phyloP scores from a whole-genome alignment of 2,797 vertebrate genomes.

The Luscinia megarhynchos region DNA sequence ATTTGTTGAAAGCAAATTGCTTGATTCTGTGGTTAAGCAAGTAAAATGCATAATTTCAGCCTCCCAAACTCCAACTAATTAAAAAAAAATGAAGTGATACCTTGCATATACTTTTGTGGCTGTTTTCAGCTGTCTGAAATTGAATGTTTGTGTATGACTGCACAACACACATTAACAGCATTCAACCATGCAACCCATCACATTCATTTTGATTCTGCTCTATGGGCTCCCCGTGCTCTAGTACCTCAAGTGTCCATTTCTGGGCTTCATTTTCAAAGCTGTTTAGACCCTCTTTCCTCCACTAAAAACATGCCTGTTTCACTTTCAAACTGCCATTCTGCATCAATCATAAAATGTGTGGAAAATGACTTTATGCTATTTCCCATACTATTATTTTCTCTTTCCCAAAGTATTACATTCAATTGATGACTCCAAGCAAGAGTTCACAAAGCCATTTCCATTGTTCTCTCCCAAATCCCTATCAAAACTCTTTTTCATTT shows the following conservation, averaged over 20 bases:
- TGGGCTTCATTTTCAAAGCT: neutral
- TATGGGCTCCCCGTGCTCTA: neutral
- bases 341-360: neutral
- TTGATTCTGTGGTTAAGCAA: neutral
- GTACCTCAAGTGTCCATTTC: neutral
- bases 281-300: neutral
- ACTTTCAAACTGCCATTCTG: neutral
- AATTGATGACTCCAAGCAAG: neutral
- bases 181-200: neutral
- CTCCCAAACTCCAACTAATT: neutral
- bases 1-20: neutral
- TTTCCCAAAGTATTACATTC: neutral
- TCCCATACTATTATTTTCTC: neutral
- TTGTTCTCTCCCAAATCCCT: neutral
- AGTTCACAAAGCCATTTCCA: neutral
- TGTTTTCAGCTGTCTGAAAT: neutral
- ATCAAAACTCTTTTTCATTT: neutral
- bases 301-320: neutral
- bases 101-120: neutral
- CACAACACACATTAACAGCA: neutral
- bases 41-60: neutral
- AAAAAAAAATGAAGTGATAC: neutral
- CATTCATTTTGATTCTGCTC: neutral
- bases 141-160: neutral
- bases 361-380: neutral